phyloP scores from a whole-genome alignment of 2,113 vertebrate species.

The Neotragus moschatus region DNA sequence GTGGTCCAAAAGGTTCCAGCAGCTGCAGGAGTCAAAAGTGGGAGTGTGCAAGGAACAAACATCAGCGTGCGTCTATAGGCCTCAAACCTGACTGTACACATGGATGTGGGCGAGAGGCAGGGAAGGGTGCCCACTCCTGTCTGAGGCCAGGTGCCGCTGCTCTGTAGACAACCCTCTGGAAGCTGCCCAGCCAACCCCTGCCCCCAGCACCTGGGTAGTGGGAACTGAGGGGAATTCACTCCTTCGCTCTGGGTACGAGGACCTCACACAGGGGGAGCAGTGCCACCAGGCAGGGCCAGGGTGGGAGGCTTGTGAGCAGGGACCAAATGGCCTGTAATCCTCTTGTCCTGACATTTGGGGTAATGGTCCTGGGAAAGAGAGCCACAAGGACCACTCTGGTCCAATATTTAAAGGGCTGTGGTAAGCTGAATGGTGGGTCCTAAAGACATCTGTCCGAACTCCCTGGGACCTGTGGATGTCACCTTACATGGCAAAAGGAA shows the following conservation, averaged over 20 bases:
- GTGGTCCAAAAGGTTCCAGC: not conserved
- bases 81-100: not conserved
- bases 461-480: not conserved
- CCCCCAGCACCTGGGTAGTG: not conserved
- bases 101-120: not conserved
- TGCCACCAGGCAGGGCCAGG: not conserved
- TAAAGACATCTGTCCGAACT: too few species aligned
- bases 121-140: not conserved
- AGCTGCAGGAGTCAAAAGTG: not conserved
- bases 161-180: not conserved
- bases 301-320: not conserved
- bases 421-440: not conserved
- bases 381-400: not conserved
- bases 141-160: not conserved
- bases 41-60: not conserved
- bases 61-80: not conserved
- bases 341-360: not conserved
- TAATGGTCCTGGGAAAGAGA: not conserved
- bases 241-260: not conserved
- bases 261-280: not conserved
- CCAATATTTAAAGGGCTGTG: not conserved
- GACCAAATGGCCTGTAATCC: not conserved
- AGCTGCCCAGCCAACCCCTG: not conserved
- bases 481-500: not conserved
- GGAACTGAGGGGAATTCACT: not conserved